Conservation (phyloP, 1,140 invertebrate genomes). For the Goniozus legneri region DNA sequence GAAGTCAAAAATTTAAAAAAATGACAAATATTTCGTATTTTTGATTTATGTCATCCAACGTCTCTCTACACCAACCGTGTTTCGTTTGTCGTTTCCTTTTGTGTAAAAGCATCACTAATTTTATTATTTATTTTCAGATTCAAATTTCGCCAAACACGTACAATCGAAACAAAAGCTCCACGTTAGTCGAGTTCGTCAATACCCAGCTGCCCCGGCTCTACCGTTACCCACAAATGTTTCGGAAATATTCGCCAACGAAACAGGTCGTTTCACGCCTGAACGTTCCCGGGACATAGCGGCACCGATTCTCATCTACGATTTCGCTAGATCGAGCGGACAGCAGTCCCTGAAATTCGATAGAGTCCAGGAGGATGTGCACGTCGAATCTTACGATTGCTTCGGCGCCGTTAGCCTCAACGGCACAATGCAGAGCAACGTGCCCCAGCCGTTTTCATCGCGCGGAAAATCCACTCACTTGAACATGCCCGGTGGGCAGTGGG, state of each 20-base stretch:
- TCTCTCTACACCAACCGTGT: too few species aligned
- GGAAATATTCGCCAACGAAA: conserved; percentile 49
- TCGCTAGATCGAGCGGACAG: conserved; percentile 20
- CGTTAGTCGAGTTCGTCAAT: conserved; percentile 26
- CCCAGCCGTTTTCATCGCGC: conserved; percentile 62
- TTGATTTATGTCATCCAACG: too few species aligned
- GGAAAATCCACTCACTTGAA: conserved; percentile 61
- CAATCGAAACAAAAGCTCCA: conserved; percentile 24
- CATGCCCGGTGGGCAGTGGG: conserved; percentile 72
- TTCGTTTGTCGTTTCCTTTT: background rate
- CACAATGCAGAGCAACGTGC: conserved; percentile 72
- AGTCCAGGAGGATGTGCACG: conserved; percentile 51
- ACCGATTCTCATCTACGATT: conserved; percentile 54
- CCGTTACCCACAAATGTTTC: conserved; percentile 52
- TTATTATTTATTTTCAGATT: conserved; percentile 1
- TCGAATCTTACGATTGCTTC: conserved; percentile 67
- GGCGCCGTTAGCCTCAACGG: conserved; percentile 65
- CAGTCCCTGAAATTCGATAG: background rate
- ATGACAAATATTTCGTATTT: too few species aligned
- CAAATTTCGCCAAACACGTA: too few species aligned
- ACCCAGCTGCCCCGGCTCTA: conserved; percentile 39
- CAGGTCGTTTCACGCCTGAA: conserved; percentile 61
- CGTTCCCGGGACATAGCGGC: conserved; percentile 61
- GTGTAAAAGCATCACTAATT: background rate
- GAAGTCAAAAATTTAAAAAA: too few species aligned